Conservation (phyloP, 2,797 vertebrate genomes). For the Petrocephalus sullivani region DNA sequence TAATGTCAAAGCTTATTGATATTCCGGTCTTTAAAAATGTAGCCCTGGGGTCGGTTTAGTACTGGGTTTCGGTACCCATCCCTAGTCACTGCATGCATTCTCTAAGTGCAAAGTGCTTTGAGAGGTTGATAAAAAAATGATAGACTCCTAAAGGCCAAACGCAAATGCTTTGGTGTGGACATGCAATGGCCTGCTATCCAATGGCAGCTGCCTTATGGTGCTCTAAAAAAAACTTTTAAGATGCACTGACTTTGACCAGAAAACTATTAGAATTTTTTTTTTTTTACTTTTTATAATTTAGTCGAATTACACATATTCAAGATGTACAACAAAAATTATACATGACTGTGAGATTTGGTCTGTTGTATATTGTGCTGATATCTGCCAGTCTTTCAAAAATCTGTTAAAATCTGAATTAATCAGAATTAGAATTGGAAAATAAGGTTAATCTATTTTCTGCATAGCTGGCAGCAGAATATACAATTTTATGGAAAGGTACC, state of each 20-base stretch:
- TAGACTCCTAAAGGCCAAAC: slow-evolving; percentile 18
- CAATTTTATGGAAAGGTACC: background rate
- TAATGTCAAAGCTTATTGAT: no score
- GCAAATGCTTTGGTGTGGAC: background rate
- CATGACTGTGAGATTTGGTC: background rate
- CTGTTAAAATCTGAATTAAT: background rate
- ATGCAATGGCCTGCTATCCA: background rate
- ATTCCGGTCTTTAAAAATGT: no score
- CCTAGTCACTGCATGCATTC: background rate
- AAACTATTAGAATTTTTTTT: background rate
- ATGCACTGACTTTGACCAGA: background rate
- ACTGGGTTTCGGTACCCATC: no score
- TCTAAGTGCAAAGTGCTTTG: background rate
- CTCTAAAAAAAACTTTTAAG: background rate
- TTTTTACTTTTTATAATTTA: background rate
- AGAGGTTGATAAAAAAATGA: slow-evolving; percentile 6
- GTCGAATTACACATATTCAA: background rate
- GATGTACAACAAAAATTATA: background rate
- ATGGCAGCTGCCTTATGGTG: background rate
- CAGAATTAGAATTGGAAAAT: background rate
- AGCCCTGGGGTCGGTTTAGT: no score
- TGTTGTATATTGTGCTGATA: background rate
- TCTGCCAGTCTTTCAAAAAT: background rate
- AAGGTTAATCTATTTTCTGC: background rate
- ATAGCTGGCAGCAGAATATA: background rate